Percentiles rank a stretch among this genome's conserved stretches.
Evolutionary conservation across 2,797 vertebrate genomes (phyloP).

Genomic region (Phalloptychus januarius): DNA sequence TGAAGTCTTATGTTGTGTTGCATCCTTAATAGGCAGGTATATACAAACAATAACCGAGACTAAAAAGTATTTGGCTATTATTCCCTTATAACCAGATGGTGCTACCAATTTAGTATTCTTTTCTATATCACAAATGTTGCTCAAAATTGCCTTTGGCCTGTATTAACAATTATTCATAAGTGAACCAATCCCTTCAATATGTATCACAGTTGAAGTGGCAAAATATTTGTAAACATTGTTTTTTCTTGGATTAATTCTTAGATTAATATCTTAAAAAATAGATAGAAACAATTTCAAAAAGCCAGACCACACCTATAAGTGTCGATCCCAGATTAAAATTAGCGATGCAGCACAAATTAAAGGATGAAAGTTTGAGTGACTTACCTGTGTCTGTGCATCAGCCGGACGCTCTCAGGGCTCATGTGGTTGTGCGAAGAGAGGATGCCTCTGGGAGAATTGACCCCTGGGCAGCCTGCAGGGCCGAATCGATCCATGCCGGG

Average conservation of each 20-base stretch:
- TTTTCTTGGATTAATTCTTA: neutral
- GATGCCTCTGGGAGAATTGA: slow-evolving; percentile 88
- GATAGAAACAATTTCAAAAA: neutral
- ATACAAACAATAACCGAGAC: neutral
- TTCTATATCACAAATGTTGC: neutral
- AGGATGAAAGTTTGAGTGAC: neutral
- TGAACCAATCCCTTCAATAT: neutral
- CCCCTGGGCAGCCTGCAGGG: slow-evolving; percentile 85
- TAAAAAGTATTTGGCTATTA: neutral
- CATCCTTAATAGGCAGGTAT: neutral
- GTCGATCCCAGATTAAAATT: neutral
- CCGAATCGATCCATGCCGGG: slow-evolving; percentile 91
- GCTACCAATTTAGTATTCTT: neutral
- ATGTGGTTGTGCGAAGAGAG: slow-evolving; percentile 92
- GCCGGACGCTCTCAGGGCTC: slow-evolving; percentile 94
- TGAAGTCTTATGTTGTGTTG: neutral
- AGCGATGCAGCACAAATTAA: neutral
- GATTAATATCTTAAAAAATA: neutral
- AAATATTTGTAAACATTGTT: neutral
- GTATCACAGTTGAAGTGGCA: neutral
- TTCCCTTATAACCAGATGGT: neutral
- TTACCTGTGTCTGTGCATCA: slow-evolving; percentile 94
- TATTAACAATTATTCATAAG: neutral
- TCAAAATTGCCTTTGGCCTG: neutral
- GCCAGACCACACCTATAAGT: neutral